Evolutionary conservation across 2,113 vertebrate genomes (phyloP).

Genomic region (Phalacrocorax brasilianus): DNA sequence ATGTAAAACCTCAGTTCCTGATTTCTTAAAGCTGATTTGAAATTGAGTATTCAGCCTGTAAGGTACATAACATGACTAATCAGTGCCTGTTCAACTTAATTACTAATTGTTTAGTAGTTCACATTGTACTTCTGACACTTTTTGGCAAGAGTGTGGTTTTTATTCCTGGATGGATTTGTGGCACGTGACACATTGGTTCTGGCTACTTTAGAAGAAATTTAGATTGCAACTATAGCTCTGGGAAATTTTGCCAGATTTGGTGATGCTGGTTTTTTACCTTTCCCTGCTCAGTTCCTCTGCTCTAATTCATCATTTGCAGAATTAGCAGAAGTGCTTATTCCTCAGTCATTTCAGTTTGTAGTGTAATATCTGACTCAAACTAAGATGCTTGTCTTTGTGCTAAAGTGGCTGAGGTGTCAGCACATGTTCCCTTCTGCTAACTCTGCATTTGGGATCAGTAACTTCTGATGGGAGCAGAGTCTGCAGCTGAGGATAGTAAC

Average conservation of each 20-base stretch:
- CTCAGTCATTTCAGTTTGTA: not conserved
- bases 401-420: not conserved
- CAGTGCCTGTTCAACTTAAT: not conserved
- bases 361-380: not conserved
- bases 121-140: not conserved
- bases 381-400: not conserved
- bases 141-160: not conserved
- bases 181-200: not conserved
- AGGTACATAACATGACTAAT: not conserved
- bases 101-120: not conserved
- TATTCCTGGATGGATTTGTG: not conserved
- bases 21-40: not conserved
- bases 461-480: not conserved
- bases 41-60: not conserved
- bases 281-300: not conserved
- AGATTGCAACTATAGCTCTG: not conserved
- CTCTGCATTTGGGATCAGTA: constrained; percentile 1
- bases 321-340: not conserved
- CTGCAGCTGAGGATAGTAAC: constrained; percentile 46
- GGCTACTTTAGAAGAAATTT: not conserved
- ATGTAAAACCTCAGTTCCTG: not conserved
- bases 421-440: not conserved
- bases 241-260: not conserved
- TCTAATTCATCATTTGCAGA: not conserved
- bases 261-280: not conserved